Evolutionary conservation across 2,797 vertebrate genomes (phyloP), one percentile per base, ranked within the genome.

Genomic region (Natrix natrix): DNA sequence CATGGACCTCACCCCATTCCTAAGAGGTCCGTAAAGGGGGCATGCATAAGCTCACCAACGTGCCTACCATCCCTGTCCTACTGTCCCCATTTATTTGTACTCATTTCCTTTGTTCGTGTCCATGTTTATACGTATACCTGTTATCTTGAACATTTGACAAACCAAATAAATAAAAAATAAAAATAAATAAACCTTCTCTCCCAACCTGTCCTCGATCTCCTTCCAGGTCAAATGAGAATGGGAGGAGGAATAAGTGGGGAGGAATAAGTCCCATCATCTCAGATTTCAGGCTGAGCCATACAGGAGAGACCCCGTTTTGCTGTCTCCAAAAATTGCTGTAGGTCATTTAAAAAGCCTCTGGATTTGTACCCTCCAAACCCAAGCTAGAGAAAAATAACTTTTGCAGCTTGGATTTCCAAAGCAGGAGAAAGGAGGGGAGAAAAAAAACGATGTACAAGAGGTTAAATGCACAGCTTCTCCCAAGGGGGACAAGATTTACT

Each of bases 331-430:
- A n/a, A 83, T 32, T 1, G 32, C 22, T 83, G 89, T 1, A 60
- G 90, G 26, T 92, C 61, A 91, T 87, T 87, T 16, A 17, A 91
- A 93, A 93, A 24, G 56, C 87, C 7, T 91, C 90, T 83, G 37
- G 37, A 87, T 78, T 8, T 91, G 92, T 48, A 91, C 69, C 52
- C 54, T 89, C 90, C 74, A 86, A 37, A 59, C 55, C 87, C 14
- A 57, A 93, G 32, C 20, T 13, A 63, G 0, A 69, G 55, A 43
- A 90, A 91, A 78, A 26, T 59, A 24, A 61, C 2, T 78, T 91
- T 78, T 63, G 3, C 74, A 90, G 24, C 11, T 8, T 83, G 74
- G 4, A 13, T 48, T 59, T 92, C 90, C 89, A 78, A 52, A 90
- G 20, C 17, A 24, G 17, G 22, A 56, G 48, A 61, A 55, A 63